Conservation (phyloP, 2,797 vertebrate genomes). For the Harpagifer antarcticus region DNA sequence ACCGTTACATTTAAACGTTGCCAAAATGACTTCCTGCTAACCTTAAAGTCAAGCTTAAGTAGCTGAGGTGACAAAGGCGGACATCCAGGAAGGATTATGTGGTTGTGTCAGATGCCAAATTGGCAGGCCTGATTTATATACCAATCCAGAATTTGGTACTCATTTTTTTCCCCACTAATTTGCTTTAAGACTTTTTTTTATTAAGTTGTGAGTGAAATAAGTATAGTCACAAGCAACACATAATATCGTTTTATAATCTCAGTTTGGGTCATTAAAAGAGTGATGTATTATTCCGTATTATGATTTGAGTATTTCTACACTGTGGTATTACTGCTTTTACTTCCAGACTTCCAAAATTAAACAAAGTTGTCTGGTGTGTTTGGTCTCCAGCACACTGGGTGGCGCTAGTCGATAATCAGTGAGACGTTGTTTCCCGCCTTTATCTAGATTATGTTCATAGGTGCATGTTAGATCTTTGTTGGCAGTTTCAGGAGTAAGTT, state of each 20-base stretch:
- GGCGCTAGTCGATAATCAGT: conserved; percentile 3
- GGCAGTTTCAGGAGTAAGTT: not conserved
- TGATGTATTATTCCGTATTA: too few relatives aligned
- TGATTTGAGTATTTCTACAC: too few relatives aligned
- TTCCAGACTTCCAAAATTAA: too few relatives aligned
- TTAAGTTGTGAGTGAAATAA: not conserved
- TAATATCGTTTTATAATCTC: too few relatives aligned
- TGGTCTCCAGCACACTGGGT: conserved; percentile 19
- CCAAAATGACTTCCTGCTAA: conserved; percentile 36
- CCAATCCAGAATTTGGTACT: conserved; percentile 14
- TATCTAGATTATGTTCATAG: not conserved
- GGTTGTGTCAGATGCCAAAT: conserved; percentile 19
- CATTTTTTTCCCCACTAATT: not conserved
- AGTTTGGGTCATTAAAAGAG: too few relatives aligned
- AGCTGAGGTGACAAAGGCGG: not conserved
- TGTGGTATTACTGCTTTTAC: too few relatives aligned
- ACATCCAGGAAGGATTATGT: conserved; percentile 11
- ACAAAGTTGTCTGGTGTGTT: not conserved
- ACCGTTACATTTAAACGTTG: conserved; percentile 5
- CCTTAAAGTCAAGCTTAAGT: conserved; percentile 8
- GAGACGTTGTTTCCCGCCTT: not conserved
- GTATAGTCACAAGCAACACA: not conserved
- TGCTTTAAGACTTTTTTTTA: not conserved
- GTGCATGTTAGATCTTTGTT: not conserved
- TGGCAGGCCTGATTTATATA: conserved; percentile 36